Conservation (phyloP, 1,140 invertebrate genomes). For the Paraescarpia echinospica region DNA sequence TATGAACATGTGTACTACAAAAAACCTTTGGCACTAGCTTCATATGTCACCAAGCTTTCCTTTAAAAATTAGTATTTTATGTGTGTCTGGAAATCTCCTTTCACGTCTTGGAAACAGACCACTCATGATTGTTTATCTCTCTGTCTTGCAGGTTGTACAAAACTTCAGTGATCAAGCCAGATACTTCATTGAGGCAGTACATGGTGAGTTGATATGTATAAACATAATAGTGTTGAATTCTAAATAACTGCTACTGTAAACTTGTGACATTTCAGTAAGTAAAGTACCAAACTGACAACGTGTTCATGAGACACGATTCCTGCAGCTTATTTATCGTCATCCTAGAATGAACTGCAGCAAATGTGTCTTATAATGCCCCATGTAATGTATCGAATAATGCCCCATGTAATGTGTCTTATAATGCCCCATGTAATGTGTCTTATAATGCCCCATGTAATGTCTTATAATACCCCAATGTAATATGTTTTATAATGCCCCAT, state of each 20-base stretch:
- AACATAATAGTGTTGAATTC: not conserved
- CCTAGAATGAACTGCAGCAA: not conserved
- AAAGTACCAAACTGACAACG: not conserved
- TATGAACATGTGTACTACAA: no score
- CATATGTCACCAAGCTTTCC: no score
- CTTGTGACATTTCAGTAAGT: not conserved
- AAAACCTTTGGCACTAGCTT: no score
- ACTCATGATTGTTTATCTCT: not conserved
- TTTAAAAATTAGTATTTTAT: no score
- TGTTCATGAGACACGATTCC: not conserved
- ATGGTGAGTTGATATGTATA: not conserved
- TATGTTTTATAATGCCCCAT: no score
- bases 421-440: no score
- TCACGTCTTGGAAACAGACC: no score
- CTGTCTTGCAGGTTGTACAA: not conserved
- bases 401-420: no score
- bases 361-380: not conserved
- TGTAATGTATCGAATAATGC: no score
- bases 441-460: no score
- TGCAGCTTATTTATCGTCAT: not conserved
- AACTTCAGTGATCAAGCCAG: constrained; percentile 16
- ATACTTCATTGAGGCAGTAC: constrained; percentile 17
- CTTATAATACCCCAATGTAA: no score
- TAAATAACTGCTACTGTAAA: not conserved
- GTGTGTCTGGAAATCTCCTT: no score